Base-by-base conservation (phyloP, 1,140 invertebrate genomes). In the Drosophila gunungcola region DNA sequence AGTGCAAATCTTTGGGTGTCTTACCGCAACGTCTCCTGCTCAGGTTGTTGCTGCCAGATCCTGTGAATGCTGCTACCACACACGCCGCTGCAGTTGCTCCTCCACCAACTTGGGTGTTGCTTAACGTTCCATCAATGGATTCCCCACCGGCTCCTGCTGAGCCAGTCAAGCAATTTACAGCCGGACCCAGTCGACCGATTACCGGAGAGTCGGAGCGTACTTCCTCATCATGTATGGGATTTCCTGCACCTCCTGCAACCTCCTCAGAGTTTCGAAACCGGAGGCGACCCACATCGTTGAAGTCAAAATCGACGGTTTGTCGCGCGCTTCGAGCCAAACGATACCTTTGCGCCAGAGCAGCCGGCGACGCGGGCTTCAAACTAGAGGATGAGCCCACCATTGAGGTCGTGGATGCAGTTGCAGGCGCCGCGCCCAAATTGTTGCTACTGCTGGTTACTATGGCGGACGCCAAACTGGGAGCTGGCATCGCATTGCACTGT, bases 241-340 rank as follows among this genome's bases (percentile, higher is more conserved):
- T 52, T 2, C 94, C 94, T 38, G 93, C 94, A 80, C 58, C 29
- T 54, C 49, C 38, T 45, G 48, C 10, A 36, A 13, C 29, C 73
- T 95, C 95, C 75, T 95, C 95, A 76, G 94, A 94, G 76, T 93
- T 95, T 46, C 95, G 93, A 90, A 94, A 94, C 36, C 82, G 51
- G 7, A 64, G 46, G 5, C 64, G 54, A n/a, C 93, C 64, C 36
- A 70, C 65, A 72, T 91, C 89, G 39, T 77, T 69, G 45, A 90
- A 86, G 29, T 92, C 91, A 67, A 83, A 91, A 60, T 92, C 91
- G 11, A 86, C 69, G 46, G 82, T 86, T 43, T 90, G 79, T 63
- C 93, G 60, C 65, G 93, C 52, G 69, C 48, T 79, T 46, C 90
- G 64, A 13, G 92, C 76, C 91, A 92, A 78, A 68, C 92, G 78